These are phyloP conservation scores for Caenorhabditis zanzibari DNA, from an alignment of 2,888 invertebrate species.

Conservation along the genomic window DNA sequence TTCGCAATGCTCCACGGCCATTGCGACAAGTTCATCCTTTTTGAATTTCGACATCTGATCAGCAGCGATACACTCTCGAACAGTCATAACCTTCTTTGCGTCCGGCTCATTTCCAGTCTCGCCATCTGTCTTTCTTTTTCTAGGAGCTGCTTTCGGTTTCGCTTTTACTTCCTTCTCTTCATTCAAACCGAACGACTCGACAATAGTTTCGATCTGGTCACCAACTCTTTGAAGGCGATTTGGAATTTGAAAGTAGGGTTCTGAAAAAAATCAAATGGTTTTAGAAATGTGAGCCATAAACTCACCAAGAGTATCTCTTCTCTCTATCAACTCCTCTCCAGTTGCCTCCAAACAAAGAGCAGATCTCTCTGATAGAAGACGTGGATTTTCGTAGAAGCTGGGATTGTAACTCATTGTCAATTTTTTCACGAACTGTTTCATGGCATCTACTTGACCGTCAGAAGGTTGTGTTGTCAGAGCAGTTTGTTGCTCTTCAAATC, in stretches of 20 bases:
- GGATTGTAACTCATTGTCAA: conserved; percentile 65
- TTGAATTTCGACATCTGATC: conserved; percentile 49
- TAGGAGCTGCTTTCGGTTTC: conserved; percentile 12
- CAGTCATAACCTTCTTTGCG: conserved; percentile 20
- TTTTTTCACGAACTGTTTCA: conserved; percentile 52
- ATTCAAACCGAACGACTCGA: conserved; percentile 20
- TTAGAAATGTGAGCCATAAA: no score
- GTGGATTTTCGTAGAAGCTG: conserved; percentile 65
- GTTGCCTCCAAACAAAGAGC: conserved; percentile 60
- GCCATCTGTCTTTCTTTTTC: conserved; percentile 15
- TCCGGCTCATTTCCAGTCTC: conserved; percentile 4
- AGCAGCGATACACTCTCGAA: conserved; percentile 38
- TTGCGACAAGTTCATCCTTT: conserved; percentile 37
- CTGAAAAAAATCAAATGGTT: conserved; percentile 23
- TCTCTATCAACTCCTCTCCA: conserved; percentile 59
- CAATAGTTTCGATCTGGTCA: conserved; percentile 42
- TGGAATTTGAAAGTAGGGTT: conserved; percentile 51
- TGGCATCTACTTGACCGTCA: conserved; percentile 16
- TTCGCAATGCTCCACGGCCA: conserved; percentile 39
- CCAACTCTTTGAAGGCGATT: conserved; percentile 47
- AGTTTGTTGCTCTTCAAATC: conserved; percentile 39
- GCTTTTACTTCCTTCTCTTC: conserved; percentile 40
- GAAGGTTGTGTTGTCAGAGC: not conserved
- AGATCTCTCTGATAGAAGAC: conserved; percentile 53
- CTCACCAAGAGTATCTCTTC: conserved; percentile 59